Evolutionary conservation across 2,113 vertebrate species (phyloP), one percentile per base, ranked within the genome.

Genomic region (Callipepla californica): DNA sequence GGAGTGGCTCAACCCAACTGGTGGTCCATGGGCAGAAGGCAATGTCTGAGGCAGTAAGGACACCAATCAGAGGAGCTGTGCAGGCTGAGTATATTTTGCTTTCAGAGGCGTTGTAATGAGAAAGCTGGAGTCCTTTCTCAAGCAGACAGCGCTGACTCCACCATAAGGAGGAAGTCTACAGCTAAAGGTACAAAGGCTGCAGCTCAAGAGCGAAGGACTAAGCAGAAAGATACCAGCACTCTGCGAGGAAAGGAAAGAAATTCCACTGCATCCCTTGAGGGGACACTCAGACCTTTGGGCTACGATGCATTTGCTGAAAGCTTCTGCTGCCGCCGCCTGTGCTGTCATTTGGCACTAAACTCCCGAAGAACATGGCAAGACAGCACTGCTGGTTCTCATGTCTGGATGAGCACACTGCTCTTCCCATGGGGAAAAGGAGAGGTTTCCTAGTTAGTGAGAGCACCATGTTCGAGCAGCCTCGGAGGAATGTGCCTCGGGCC

Each of bases 321-420:
- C 66, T 72, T 80, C 87, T 85, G 79, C 90, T 89, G 42, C 4
- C 57, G 87, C 87, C 0, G 34, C 85, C 92, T 92, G 90, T 32
- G 94, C 95, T 95, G 95, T 96, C 96, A 91, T 23, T 95, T 78
- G 91, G 94, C 90, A 92, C 79, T 94, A 94, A 90, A 32, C 87
- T 93, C 87, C 87, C 75, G 89, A 91, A 95, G 93, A 94, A 93
- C 90, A 62, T 23, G 90, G 94, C 76, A 72, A 94, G 95, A 94
- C 93, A 96, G 93, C 57, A 6, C 92, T 93, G 85, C 91, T 88
- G 91, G 91, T 91, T 94, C 94, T 90, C 80, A 45, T 94, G 87
- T 96, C 92, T 87, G 89, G 61, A 76, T 93, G 92, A 95, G 89
- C 89, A 94, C 61, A 53, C 69, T 93, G 53, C 89, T 93, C 80